Percentiles rank a stretch among this genome's conserved stretches.
phyloP scores from a whole-genome alignment of 2,797 vertebrate species.

The Peromyscus eremicus region DNA sequence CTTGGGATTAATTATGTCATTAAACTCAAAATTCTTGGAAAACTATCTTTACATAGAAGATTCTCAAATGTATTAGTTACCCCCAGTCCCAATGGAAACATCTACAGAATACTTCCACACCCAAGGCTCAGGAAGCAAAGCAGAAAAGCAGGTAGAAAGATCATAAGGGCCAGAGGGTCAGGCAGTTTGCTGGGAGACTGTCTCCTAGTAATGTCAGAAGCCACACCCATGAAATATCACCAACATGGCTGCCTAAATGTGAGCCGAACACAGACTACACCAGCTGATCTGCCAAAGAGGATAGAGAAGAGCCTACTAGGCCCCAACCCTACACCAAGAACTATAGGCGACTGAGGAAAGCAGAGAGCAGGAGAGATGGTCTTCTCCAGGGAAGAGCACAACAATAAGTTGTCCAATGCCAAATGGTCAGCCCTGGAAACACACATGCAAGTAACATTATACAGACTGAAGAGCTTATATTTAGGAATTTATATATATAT shows the following conservation, averaged over 20 bases:
- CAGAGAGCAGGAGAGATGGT: not conserved
- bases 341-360: not conserved
- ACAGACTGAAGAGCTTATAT: not conserved
- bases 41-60: not conserved
- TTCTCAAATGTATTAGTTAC: conserved; percentile 26
- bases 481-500: not conserved
- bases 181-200: not conserved
- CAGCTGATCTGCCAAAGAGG: not conserved
- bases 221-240: not conserved
- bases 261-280: not conserved
- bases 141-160: not conserved
- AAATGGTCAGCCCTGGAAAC: not conserved
- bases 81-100: not conserved
- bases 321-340: not conserved
- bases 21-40: conserved; percentile 27
- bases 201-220: not conserved
- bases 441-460: not conserved
- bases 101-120: not conserved
- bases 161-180: too few relatives aligned
- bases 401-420: not conserved
- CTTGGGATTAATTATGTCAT: not conserved
- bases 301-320: not conserved
- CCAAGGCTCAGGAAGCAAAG: not conserved
- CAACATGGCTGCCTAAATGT: not conserved
- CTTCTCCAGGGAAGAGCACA: not conserved